Percentiles rank a stretch among this genome's conserved stretches.
These are phyloP conservation scores for Gymnocephalus cernua DNA, from an alignment of 2,113 vertebrate species.

Conservation along the genomic window DNA sequence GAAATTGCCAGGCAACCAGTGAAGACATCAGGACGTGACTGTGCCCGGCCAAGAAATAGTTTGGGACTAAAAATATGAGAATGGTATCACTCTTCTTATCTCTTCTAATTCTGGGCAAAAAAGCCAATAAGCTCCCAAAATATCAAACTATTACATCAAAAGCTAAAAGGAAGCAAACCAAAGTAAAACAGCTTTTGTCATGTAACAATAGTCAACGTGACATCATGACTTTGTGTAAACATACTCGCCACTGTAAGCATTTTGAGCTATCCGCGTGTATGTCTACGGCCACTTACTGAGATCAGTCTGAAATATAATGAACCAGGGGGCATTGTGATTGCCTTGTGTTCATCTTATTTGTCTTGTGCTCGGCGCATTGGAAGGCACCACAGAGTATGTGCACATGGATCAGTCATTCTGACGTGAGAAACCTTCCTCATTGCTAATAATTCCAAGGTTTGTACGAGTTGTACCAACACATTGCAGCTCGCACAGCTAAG, in stretches of 20 bases:
- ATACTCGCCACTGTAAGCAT: too few species aligned
- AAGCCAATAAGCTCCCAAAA: background rate
- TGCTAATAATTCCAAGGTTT: conserved; percentile 46
- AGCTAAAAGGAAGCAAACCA: background rate
- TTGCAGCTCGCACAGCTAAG: background rate
- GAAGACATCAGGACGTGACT: background rate
- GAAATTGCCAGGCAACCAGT: background rate
- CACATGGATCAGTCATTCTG: background rate
- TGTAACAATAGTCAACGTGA: conserved; percentile 43
- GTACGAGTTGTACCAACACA: conserved; percentile 12
- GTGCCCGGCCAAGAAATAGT: background rate
- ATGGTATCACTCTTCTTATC: background rate
- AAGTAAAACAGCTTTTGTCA: conserved; percentile 31
- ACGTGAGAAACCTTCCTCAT: conserved; percentile 30
- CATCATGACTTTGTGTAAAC: too few species aligned
- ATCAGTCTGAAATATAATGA: too few species aligned
- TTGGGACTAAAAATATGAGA: background rate
- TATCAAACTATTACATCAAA: background rate
- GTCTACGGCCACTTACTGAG: too few species aligned
- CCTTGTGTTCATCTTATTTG: conserved; percentile 1
- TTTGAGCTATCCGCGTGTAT: too few species aligned
- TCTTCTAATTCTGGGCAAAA: background rate
- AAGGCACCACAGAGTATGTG: background rate
- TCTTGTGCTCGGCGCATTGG: background rate
- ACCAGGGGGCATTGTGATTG: background rate